Evolutionary conservation across 2,797 vertebrate genomes (phyloP).

Genomic region (Cynodonichthys magdalenae): DNA sequence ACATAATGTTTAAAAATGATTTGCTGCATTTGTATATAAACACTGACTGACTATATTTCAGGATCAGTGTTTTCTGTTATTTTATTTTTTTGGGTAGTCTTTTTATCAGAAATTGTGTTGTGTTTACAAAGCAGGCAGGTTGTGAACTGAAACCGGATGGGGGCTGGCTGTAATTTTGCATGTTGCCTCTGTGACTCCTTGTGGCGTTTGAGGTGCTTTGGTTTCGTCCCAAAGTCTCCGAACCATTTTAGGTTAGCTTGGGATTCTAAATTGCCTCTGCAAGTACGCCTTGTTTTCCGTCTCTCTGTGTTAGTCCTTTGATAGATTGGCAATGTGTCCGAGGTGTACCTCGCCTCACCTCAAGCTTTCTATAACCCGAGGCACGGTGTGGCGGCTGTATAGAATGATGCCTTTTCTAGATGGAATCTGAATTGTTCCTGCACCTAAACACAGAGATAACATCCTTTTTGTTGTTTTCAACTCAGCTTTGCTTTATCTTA

Average conservation of each 20-base stretch:
- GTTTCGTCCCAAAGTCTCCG: not conserved
- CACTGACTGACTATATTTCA: too few relatives aligned
- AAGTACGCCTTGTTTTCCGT: not conserved
- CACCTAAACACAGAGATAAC: constrained; percentile 15
- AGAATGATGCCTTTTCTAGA: not conserved
- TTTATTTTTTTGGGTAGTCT: too few relatives aligned
- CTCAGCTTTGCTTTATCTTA: not conserved
- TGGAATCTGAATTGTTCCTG: not conserved
- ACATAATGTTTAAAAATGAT: too few relatives aligned
- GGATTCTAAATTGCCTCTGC: not conserved
- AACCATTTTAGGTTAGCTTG: not conserved
- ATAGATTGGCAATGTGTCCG: not conserved
- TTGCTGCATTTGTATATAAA: too few relatives aligned
- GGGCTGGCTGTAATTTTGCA: not conserved
- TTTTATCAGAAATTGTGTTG: too few relatives aligned
- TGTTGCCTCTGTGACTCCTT: not conserved
- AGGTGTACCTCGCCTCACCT: not conserved
- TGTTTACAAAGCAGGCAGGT: not conserved
- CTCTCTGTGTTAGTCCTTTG: not conserved
- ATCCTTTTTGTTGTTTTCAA: constrained; percentile 2
- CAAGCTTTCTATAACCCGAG: not conserved
- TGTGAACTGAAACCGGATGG: not conserved
- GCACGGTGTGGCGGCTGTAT: not conserved
- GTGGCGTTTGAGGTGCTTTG: not conserved
- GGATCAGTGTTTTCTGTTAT: too few relatives aligned